Evolutionary conservation across 2,113 vertebrate species (phyloP).

Genomic region (Pluvialis apricaria): DNA sequence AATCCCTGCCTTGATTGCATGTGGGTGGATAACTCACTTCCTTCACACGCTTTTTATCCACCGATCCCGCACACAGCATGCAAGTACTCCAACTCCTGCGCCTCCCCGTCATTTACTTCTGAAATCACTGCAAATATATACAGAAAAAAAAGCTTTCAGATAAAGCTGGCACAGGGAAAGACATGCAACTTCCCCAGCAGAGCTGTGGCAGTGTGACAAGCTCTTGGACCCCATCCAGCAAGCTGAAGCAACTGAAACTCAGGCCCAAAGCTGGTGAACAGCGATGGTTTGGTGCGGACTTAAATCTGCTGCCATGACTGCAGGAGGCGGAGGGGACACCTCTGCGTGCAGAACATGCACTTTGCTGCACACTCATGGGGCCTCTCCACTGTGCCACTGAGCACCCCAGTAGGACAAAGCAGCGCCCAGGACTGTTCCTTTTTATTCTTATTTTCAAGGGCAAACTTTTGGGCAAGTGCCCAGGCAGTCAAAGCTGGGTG

Average conservation of each 20-base stretch:
- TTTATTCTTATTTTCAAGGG: neutral
- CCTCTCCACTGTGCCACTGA: neutral
- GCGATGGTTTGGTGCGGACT: accelerated
- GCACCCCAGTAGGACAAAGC: neutral
- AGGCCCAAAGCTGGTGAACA: neutral
- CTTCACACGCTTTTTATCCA: neutral
- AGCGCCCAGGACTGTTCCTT: neutral
- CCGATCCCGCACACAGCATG: neutral
- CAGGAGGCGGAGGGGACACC: neutral
- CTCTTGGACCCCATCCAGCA: neutral
- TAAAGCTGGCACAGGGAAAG: constrained; percentile 4
- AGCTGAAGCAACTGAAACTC: neutral
- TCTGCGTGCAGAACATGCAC: neutral
- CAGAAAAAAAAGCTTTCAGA: constrained; percentile 4
- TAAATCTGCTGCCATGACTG: neutral
- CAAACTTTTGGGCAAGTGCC: neutral
- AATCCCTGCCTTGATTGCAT: neutral
- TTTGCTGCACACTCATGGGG: neutral
- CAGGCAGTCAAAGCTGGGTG: neutral
- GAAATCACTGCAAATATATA: constrained; percentile 22
- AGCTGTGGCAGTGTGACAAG: constrained; percentile 3
- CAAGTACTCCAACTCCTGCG: neutral
- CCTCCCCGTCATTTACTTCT: neutral
- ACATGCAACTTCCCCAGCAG: constrained; percentile 2
- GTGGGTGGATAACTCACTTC: constrained; percentile 29